Evolutionary conservation across 2,113 vertebrate genomes (phyloP).

Genomic region (Microcebus murinus): DNA sequence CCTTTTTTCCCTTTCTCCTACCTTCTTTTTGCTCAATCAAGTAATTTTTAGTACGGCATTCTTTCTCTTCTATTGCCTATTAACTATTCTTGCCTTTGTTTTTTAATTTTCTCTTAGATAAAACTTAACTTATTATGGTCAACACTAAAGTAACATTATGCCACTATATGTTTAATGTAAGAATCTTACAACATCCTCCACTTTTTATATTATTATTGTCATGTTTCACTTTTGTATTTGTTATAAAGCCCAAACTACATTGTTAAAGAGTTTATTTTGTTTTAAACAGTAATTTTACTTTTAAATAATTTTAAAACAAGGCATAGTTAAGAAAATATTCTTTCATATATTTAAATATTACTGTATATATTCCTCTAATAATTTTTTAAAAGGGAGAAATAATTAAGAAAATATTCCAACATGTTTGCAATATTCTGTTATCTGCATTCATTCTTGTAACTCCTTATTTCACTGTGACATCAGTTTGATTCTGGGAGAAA

Average conservation of each 20-base stretch:
- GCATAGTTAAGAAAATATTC: not conserved
- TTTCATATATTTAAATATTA: not conserved
- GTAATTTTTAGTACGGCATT: not conserved
- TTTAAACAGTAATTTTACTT: not conserved
- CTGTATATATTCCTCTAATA: not conserved
- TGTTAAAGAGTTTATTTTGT: not conserved
- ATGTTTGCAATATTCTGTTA: not conserved
- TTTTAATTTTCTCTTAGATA: not conserved
- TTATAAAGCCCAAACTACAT: not conserved
- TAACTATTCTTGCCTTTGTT: not conserved
- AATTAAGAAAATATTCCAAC: not conserved
- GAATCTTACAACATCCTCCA: not conserved
- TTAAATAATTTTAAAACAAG: not conserved
- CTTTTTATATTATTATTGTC: not conserved
- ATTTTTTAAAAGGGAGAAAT: not conserved
- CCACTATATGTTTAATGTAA: not conserved
- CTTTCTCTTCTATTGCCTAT: not conserved
- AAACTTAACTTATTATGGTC: not conserved
- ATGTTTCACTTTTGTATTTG: not conserved
- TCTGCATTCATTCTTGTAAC: not conserved
- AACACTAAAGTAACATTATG: too few relatives aligned
- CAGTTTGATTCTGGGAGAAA: not conserved
- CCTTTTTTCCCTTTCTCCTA: not conserved
- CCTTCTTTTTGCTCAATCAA: not conserved
- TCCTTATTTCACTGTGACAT: not conserved